Percentiles rank a stretch among this genome's conserved stretches.
Conservation (phyloP, 2,888 invertebrate genomes). For the Scaptomyza tumidula region DNA sequence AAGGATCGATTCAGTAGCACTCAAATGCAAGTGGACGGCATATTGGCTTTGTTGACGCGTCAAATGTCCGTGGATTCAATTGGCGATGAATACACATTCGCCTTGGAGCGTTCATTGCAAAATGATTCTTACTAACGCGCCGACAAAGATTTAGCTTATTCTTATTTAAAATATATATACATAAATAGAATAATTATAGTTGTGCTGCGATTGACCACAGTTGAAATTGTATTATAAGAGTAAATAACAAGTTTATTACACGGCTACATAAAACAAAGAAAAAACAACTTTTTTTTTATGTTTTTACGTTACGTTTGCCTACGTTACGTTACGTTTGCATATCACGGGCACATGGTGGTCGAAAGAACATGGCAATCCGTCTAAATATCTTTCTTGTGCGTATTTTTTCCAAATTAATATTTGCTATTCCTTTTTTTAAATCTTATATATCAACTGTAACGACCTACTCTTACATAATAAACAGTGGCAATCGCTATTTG, state of each 20-base stretch:
- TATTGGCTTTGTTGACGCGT: slow-evolving; percentile 79
- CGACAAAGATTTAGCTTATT: slow-evolving; percentile 7
- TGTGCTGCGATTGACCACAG: slow-evolving; percentile 23
- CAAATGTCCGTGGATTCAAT: slow-evolving; percentile 77
- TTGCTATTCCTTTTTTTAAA: too few species aligned
- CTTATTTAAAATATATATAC: slow-evolving; percentile 9
- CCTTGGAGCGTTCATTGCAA: slow-evolving; percentile 79
- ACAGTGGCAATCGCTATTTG: too few species aligned
- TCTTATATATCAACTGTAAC: too few species aligned
- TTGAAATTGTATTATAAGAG: slow-evolving; percentile 21
- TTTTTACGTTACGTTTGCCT: too few species aligned
- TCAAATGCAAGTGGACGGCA: slow-evolving; percentile 81
- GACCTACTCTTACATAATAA: too few species aligned
- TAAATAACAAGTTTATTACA: background rate
- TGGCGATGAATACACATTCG: slow-evolving; percentile 78
- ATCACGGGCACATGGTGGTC: too few species aligned
- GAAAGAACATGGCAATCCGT: too few species aligned
- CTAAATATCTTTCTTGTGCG: too few species aligned
- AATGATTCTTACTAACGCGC: slow-evolving; percentile 74
- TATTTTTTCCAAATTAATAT: too few species aligned
- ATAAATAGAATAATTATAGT: slow-evolving; percentile 29
- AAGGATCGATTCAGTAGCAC: slow-evolving; percentile 72
- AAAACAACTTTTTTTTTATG: too few species aligned
- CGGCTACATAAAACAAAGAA: too few species aligned
- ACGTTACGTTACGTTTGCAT: too few species aligned